Conservation (phyloP, 2,888 invertebrate species). For the Calameuta filiformis region DNA sequence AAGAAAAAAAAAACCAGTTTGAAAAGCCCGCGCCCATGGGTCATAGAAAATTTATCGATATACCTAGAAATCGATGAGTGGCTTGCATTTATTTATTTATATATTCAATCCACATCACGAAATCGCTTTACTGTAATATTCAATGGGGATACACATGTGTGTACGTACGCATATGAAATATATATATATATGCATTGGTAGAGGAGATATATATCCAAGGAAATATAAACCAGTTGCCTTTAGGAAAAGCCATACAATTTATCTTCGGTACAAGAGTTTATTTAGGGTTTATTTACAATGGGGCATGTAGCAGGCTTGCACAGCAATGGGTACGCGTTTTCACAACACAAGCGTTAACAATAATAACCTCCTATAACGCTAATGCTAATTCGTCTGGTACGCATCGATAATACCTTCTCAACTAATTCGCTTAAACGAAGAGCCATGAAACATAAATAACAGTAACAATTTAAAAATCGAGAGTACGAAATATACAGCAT, state of each 20-base stretch:
- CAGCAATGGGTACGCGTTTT: slow-evolving; percentile 51
- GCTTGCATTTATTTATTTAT: neutral
- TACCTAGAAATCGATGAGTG: neutral
- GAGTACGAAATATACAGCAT: slow-evolving; percentile 60
- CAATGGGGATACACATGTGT: too few species aligned
- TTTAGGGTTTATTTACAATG: slow-evolving; percentile 58
- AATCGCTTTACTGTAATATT: too few species aligned
- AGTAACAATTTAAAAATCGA: slow-evolving; percentile 54
- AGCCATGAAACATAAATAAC: slow-evolving; percentile 59
- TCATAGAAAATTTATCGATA: neutral
- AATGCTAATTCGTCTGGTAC: slow-evolving; percentile 47
- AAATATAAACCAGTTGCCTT: neutral
- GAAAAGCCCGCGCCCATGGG: neutral
- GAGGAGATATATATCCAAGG: neutral
- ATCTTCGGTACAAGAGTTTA: slow-evolving; percentile 58
- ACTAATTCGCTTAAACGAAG: slow-evolving; percentile 40
- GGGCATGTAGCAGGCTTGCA: slow-evolving; percentile 46
- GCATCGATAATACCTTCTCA: neutral
- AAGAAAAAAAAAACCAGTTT: neutral
- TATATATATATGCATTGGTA: neutral
- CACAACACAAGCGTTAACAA: slow-evolving; percentile 59
- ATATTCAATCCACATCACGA: neutral
- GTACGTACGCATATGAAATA: neutral
- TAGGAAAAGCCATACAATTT: slow-evolving; percentile 12
- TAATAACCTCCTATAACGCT: slow-evolving; percentile 54